Evolutionary conservation across 2,797 vertebrate genomes (phyloP), one percentile per base, ranked within the genome.

Genomic region (Pipistrellus pipistrellus): DNA sequence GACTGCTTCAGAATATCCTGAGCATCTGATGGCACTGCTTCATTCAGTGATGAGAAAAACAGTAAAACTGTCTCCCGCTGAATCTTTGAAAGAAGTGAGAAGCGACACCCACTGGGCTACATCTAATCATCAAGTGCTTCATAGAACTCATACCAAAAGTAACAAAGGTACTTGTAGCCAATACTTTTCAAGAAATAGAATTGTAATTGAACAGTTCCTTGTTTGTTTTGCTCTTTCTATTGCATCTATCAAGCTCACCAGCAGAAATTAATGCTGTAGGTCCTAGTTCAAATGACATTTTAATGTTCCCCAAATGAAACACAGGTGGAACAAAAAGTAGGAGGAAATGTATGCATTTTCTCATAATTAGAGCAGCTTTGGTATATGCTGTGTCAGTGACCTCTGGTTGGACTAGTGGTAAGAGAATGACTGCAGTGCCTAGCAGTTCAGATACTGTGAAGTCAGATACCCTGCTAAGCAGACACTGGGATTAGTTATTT

Each of bases 281-380:
- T n/a, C 97, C 21, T 92, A 91, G 96, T 93, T 97, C 59, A 96
- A 46, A 96, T 90, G 38, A 78, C 38, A 68, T 75, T 96, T 95
- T 88, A 95, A 81, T 73, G 23, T 94, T 97, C 91, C 92, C 96
- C 66, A 95, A 73, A 93, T 97, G 83, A 95, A 96, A 95, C 46
- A 44, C 0, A 35, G 27, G 84, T 81, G 97, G 27, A 89, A 95
- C 80, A 73, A 93, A 90, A 35, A 30, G 53, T 83, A 84, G 78
- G 88, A 78, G n/a, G 82, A 88, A 20, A 96, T 96, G 75, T 88
- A 94, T 88, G 27, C 88, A 8, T 97, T 95, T 88, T 93, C 64
- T 90, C 71, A 62, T 92, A 75, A 78, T 84, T 91, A 83, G 87
- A 94, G 62, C 27, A 21, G 17, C 76, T 96, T 97, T 95, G 82